Evolutionary conservation across 2,797 vertebrate genomes (phyloP).

Genomic region (Sardinella longiceps): DNA sequence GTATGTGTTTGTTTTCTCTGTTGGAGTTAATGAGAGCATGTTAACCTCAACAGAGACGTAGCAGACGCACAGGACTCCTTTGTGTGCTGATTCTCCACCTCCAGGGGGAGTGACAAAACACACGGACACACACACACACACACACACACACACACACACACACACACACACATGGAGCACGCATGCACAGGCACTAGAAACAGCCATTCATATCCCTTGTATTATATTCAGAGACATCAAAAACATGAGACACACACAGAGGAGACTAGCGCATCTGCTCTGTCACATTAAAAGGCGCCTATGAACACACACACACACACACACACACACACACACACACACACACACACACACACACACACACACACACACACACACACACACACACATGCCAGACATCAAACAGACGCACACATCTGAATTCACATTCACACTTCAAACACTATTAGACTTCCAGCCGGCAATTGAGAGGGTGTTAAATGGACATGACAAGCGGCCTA

Average conservation of each 20-base stretch:
- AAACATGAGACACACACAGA: slow-evolving; percentile 8
- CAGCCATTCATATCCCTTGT: no score
- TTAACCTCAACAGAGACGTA: background rate
- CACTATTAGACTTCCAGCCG: background rate
- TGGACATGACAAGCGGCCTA: slow-evolving; percentile 37
- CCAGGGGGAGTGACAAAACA: background rate
- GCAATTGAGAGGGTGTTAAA: slow-evolving; percentile 30
- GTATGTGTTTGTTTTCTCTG: slow-evolving; percentile 15
- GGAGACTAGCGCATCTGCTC: background rate
- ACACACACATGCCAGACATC: background rate
- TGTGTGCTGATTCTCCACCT: background rate
- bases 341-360: slow-evolving; percentile 3
- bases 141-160: background rate
- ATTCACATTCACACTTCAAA: background rate
- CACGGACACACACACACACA: background rate
- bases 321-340: background rate
- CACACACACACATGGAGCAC: background rate
- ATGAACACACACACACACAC: background rate
- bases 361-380: background rate
- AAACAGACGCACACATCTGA: background rate
- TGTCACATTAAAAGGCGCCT: background rate
- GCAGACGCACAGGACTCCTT: background rate
- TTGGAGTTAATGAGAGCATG: background rate
- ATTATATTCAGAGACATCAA: background rate
- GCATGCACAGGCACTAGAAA: no score